A percentile compares a stretch with the other conserved stretches of the same genome.
These are phyloP conservation scores for Vireo altiloquus DNA, from an alignment of 2,113 vertebrate species.

Conservation along the genomic window DNA sequence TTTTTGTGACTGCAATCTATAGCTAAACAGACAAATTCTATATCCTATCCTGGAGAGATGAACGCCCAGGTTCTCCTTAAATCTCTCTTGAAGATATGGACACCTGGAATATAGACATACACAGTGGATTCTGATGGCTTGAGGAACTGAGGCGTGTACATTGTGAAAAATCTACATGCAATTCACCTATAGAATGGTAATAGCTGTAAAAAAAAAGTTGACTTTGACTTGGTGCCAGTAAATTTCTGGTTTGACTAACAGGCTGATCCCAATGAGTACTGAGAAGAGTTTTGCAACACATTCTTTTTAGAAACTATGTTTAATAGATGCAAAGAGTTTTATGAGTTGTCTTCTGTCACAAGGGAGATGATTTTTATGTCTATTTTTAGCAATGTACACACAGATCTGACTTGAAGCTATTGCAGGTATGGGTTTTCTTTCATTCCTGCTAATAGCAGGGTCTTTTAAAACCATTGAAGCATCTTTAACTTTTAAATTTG, in stretches of 20 bases:
- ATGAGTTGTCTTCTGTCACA: background rate
- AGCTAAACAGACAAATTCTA: background rate
- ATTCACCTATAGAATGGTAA: background rate
- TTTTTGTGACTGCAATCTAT: background rate
- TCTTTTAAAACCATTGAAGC: background rate
- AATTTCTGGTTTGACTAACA: background rate
- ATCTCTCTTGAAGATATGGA: background rate
- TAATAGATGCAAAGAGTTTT: background rate
- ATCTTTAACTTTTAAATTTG: background rate
- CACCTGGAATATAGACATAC: background rate
- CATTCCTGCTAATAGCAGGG: background rate
- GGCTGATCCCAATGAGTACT: background rate
- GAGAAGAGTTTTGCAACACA: background rate
- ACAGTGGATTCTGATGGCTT: background rate
- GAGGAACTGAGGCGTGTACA: background rate
- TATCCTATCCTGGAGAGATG: background rate
- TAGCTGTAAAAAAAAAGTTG: background rate
- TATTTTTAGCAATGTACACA: background rate
- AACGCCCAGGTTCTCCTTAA: background rate
- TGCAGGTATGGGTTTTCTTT: background rate
- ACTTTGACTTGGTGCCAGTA: background rate
- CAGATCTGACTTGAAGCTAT: background rate
- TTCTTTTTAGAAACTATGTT: background rate
- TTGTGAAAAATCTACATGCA: background rate
- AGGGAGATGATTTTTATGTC: background rate